Base-by-base conservation (phyloP, 2,797 vertebrate species). In the Lacerta viridis region DNA sequence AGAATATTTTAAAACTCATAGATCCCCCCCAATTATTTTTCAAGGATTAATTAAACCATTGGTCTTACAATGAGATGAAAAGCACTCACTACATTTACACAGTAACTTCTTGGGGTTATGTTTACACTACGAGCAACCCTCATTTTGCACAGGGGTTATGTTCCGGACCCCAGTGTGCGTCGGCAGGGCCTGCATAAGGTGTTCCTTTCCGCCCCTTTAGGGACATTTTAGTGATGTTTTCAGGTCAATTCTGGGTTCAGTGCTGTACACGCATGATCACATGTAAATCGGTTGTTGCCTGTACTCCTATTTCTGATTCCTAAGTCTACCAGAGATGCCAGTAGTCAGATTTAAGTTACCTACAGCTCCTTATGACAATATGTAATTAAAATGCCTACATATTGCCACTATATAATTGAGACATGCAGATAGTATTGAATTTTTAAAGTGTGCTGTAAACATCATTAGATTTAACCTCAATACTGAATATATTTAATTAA, bases 401-500 rank as follows among this genome's bases (percentile, higher is more conserved):
- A 69, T 78, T 79, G 18, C 43, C 36, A 84, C n/a, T 71, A 55
- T 71, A 11, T 71, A 78, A 88, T 69, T 84, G 74, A 43, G 46
- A 59, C 46, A 69, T 25, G 17, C 41, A 64, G 71, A 82, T 15
- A 55, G 50, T 55, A 55, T 55, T 55, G 50, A 27, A 41, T 10
- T 41, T n/a, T 64, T 81, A 81, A 43, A 87, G 29, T 64, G 17
- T 13, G 17, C 15, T 27, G n/a, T 39, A 83, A 68, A 83, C 61
- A 71, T 76, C 55, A 77, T 71, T 88, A 88, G 61, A 69, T 83
- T 13, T 78, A 76, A 78, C n/a, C 29, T 69, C 27, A 76, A 78
- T 69, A 71, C 46, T 50, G 82, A 82, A 76, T 50, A 13, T 78
- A 27, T 78, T 86, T 79, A 82, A 87, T 82, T 33, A 55, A 13